Percentiles rank a stretch among this genome's conserved stretches.
These are phyloP conservation scores for Vanessa tameamea DNA, from an alignment of 1,140 invertebrate genomes.

Conservation along the genomic window DNA sequence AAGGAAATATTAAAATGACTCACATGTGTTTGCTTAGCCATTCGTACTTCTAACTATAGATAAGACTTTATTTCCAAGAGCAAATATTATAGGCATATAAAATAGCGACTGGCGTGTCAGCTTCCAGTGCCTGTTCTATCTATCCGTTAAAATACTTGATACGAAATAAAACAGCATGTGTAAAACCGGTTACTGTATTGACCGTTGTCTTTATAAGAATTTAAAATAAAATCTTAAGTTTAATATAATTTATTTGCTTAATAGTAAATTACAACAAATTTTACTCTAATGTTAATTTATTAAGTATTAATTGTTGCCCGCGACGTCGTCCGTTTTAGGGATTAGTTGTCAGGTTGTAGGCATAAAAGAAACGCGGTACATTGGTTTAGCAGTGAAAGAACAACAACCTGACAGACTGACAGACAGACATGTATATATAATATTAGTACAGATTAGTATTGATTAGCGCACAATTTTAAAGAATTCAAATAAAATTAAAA, in stretches of 20 bases:
- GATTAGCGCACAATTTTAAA: too few species aligned
- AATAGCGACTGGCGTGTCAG: conserved; percentile 27
- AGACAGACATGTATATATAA: too few species aligned
- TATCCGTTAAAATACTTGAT: conserved; percentile 33
- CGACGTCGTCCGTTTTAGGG: too few species aligned
- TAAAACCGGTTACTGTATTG: neutral
- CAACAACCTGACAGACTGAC: too few species aligned
- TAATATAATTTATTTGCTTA: neutral
- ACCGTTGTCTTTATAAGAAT: neutral
- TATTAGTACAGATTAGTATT: too few species aligned
- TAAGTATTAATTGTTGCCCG: too few species aligned
- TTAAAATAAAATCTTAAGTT: neutral
- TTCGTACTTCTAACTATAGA: conserved; percentile 18
- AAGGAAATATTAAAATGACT: conserved; percentile 24
- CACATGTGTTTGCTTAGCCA: conserved; percentile 28
- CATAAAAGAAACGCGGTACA: too few species aligned
- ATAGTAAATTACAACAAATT: too few species aligned
- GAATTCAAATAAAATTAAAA: too few species aligned
- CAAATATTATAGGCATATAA: conserved; percentile 36
- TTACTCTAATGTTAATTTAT: too few species aligned
- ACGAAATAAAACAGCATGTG: conserved; percentile 4
- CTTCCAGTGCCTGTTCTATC: conserved; percentile 42
- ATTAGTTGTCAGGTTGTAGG: too few species aligned
- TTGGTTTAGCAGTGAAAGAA: too few species aligned
- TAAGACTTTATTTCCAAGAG: conserved; percentile 29